phyloP scores from a whole-genome alignment of 2,888 invertebrate species.

The Sarcophaga variegata region DNA sequence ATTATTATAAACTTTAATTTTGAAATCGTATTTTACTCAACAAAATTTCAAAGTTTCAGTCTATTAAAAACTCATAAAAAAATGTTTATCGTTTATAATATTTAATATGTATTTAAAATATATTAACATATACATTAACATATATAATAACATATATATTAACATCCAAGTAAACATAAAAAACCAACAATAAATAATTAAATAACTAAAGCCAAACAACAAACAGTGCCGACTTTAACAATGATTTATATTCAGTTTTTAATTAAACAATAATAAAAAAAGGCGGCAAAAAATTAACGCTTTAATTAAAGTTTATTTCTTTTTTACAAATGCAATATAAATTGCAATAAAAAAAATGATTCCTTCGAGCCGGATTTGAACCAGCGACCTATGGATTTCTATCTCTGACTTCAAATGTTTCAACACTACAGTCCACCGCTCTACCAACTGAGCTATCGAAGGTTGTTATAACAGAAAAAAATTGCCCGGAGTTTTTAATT shows the following conservation, averaged over 20 bases:
- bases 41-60: too few species aligned
- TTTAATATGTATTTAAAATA: too few species aligned
- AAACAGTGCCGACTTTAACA: neutral
- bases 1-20: too few species aligned
- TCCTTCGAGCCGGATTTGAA: constrained; percentile 87
- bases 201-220: neutral
- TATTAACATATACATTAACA: too few species aligned
- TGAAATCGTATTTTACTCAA: too few species aligned
- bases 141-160: too few species aligned
- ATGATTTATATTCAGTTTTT: constrained; percentile 6
- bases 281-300: neutral
- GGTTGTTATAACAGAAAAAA: neutral
- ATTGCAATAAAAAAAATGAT: constrained; percentile 49
- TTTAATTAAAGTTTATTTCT: neutral
- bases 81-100: too few species aligned
- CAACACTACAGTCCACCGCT: constrained; percentile 77
- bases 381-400: constrained; percentile 86
- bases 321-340: neutral
- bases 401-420: neutral
- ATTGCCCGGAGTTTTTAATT: too few species aligned
- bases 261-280: neutral
- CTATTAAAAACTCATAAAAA: too few species aligned
- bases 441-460: constrained; percentile 62
- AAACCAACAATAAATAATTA: neutral
- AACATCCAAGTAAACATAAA: too few species aligned